Evolutionary conservation across 2,113 vertebrate species (phyloP).

Genomic region (Xenus cinereus): DNA sequence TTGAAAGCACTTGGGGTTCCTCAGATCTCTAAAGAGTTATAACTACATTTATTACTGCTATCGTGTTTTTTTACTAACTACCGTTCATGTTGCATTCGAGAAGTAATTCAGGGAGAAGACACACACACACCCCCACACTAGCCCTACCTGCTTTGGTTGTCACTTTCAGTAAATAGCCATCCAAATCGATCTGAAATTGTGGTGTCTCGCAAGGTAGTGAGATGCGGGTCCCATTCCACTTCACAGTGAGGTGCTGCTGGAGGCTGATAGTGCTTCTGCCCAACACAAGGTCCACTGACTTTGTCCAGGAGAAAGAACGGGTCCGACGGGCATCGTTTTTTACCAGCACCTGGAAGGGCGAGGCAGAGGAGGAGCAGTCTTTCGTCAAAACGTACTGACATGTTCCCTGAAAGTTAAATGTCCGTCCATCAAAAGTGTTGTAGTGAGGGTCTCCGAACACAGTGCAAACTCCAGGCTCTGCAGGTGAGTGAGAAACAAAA

Average conservation of each 20-base stretch:
- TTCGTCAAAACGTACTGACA: constrained; percentile 96
- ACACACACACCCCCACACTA: not conserved
- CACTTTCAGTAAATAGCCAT: constrained; percentile 95
- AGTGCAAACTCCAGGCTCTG: constrained; percentile 97
- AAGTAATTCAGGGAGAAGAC: not conserved
- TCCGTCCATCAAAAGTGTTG: constrained; percentile 98
- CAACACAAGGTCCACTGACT: constrained; percentile 89
- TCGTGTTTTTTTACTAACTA: not conserved
- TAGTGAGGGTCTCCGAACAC: constrained; percentile 99
- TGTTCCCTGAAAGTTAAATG: constrained; percentile 99
- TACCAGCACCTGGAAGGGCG: constrained; percentile 93
- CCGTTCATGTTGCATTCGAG: not conserved
- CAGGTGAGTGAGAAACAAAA: constrained; percentile 75
- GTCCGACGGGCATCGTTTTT: constrained; percentile 94
- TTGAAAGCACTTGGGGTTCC: not conserved
- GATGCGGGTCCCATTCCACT: constrained; percentile 90
- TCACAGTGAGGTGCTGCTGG: constrained; percentile 95
- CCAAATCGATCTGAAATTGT: constrained; percentile 89
- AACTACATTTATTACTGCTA: not conserved
- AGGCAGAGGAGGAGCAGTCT: constrained; percentile 88
- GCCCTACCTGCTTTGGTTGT: constrained; percentile 88
- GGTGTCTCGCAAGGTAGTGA: constrained; percentile 88
- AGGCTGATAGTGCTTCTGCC: constrained; percentile 83
- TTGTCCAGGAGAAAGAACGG: constrained; percentile 97
- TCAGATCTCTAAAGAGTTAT: not conserved